Percentiles rank a stretch among this genome's conserved stretches.
Evolutionary conservation across 2,888 invertebrate species (phyloP).

Genomic region (Myopa testacea): DNA sequence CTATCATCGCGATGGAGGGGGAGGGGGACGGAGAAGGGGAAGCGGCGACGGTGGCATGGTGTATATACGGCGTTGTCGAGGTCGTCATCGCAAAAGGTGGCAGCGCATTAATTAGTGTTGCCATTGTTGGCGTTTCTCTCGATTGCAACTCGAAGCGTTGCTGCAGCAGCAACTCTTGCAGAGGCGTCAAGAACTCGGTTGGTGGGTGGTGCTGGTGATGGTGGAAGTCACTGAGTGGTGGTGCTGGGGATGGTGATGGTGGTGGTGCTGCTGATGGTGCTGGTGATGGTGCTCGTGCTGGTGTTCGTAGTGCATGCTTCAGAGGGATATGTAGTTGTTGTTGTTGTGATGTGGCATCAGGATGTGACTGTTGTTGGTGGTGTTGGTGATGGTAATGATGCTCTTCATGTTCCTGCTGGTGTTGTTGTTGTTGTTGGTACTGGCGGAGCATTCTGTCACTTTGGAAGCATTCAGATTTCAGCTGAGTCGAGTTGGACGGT

Average conservation of each 20-base stretch:
- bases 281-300: neutral
- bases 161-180: slow-evolving; percentile 61
- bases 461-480: neutral
- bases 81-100: slow-evolving; percentile 35
- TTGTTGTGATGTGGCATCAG: neutral
- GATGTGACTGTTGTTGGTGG: slow-evolving; percentile 9
- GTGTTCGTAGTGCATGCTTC: neutral
- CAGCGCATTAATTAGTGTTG: slow-evolving; percentile 42
- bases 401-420: neutral
- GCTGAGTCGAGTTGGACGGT: neutral
- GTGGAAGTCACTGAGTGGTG: slow-evolving; percentile 34
- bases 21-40: slow-evolving; percentile 46
- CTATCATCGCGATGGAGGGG: slow-evolving; percentile 42
- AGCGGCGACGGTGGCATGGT: neutral
- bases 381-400: neutral
- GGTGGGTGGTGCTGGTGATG: slow-evolving; percentile 42
- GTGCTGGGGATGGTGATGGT: neutral
- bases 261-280: slow-evolving; percentile 20
- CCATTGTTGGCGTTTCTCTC: slow-evolving; percentile 29
- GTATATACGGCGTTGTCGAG: slow-evolving; percentile 41
- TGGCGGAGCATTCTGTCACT: neutral
- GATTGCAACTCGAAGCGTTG: slow-evolving; percentile 56
- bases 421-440: slow-evolving; percentile 13
- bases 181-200: slow-evolving; percentile 58
- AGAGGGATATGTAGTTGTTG: neutral